Base-by-base conservation (phyloP, 2,888 invertebrate genomes). In the Saturnia japonica region DNA sequence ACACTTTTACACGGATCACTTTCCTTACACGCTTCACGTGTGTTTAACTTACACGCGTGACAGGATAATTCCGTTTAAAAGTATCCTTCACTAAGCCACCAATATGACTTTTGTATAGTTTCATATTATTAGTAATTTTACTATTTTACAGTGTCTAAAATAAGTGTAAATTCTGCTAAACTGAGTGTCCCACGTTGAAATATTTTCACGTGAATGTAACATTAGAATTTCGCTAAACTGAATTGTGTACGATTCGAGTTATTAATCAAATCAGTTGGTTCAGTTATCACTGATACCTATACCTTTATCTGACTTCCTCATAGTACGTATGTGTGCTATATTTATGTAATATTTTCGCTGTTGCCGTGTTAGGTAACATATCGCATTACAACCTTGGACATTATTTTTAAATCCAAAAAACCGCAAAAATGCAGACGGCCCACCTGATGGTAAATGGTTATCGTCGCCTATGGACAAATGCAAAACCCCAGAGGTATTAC, bases 311-410 rank as follows among this genome's bases (percentile, higher is more conserved):
- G 40, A 64, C 64, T 64, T 64, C 64, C 64, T 64, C 64, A 40
- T 64, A 64, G n/a, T n/a, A 16, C 19, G 40, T n/a, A n/a, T 4
- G n/a, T n/a, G n/a, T n/a, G 40, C 22, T 16, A 64, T 1, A 12
- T 40, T 64, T 64, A 64, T 19, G 16, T 64, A 34, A 64, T 22
- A 64, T 28, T 1, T 28, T n/a, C 34, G 4, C 62, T 0, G 40
- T 64, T 40, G 34, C 62, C 62, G 62, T 6, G 64, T 64, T 40
- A 64, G 57, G 57, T 60, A 60, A 60, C 57, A 1, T 60, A 60
- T 14, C 25, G 25, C 54, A 7, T n/a, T n/a, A 19, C 25, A 16
- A 28, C 57, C 57, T 60, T 60, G 57, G 16, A 51, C 47, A 1
- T 19, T 6, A 1, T 51, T 51, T 51, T 9, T 51, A 14, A 1